Evolutionary conservation across 2,113 vertebrate genomes (phyloP).

Genomic region (Leucoraja erinaceus): DNA sequence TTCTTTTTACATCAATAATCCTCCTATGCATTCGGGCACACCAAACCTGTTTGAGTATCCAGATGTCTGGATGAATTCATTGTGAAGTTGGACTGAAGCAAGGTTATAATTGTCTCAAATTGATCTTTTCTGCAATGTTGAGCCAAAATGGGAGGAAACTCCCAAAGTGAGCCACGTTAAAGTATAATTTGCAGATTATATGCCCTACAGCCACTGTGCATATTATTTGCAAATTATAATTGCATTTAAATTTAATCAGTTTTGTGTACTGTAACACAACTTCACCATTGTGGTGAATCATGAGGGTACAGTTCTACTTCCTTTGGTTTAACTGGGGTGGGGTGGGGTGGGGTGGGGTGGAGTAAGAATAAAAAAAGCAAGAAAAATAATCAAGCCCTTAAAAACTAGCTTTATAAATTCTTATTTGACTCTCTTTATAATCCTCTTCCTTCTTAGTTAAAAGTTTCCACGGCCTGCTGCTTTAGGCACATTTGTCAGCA

Average conservation of each 20-base stretch:
- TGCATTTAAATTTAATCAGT: slow-evolving; percentile 8
- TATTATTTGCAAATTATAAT: background rate
- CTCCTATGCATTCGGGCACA: background rate
- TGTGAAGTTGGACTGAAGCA: background rate
- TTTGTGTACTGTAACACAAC: background rate
- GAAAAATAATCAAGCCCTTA: background rate
- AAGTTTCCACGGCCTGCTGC: background rate
- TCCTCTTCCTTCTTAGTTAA: too few relatives aligned
- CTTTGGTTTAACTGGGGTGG: slow-evolving; percentile 12
- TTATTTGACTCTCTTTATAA: background rate
- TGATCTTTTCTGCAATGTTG: background rate
- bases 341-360: slow-evolving; percentile 5
- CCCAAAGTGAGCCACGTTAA: background rate
- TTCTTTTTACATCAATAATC: background rate
- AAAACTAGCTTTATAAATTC: background rate
- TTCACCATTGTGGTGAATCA: background rate
- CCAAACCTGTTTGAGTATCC: background rate
- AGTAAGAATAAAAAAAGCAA: background rate
- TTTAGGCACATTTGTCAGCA: background rate
- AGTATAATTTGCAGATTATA: too few relatives aligned
- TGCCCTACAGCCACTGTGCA: too few relatives aligned
- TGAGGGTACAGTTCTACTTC: background rate
- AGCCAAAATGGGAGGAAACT: background rate
- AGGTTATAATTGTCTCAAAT: background rate
- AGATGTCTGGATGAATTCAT: background rate